phyloP scores from a whole-genome alignment of 2,888 invertebrate genomes.

The Pegoplata infirma region DNA sequence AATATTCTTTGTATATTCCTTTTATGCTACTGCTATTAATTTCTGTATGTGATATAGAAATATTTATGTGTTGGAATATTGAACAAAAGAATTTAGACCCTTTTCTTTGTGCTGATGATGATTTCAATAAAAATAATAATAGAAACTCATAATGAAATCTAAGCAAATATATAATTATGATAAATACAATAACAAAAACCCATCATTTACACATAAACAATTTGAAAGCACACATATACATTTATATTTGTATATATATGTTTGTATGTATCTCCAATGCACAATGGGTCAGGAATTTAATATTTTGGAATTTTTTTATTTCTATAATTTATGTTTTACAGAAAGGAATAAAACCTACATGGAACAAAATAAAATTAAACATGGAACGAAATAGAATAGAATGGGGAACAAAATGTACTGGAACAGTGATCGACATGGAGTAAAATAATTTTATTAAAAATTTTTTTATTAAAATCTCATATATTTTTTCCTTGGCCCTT shows the following conservation, averaged over 20 bases:
- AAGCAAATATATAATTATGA: conserved; percentile 54
- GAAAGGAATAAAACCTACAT: no score
- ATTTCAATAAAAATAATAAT: conserved; percentile 5
- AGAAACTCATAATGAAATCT: conserved; percentile 50
- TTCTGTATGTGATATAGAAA: background rate
- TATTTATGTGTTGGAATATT: background rate
- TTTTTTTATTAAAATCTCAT: no score
- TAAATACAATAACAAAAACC: conserved; percentile 31
- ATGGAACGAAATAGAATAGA: no score
- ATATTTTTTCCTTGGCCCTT: no score
- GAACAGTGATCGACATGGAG: no score
- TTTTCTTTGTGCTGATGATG: conserved; percentile 36
- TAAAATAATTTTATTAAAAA: no score
- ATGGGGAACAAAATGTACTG: no score
- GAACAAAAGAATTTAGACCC: conserved; percentile 8
- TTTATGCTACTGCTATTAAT: background rate
- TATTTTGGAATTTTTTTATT: no score
- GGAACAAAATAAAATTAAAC: no score
- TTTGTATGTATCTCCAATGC: background rate
- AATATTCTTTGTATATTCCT: background rate
- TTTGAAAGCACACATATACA: no score
- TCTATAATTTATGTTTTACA: no score
- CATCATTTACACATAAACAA: conserved; percentile 26
- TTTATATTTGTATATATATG: no score
- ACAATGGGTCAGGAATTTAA: background rate